A percentile compares a stretch with the other conserved stretches of the same genome.
phyloP scores from a whole-genome alignment of 2,888 invertebrate genomes.

The Camponotus fellah region DNA sequence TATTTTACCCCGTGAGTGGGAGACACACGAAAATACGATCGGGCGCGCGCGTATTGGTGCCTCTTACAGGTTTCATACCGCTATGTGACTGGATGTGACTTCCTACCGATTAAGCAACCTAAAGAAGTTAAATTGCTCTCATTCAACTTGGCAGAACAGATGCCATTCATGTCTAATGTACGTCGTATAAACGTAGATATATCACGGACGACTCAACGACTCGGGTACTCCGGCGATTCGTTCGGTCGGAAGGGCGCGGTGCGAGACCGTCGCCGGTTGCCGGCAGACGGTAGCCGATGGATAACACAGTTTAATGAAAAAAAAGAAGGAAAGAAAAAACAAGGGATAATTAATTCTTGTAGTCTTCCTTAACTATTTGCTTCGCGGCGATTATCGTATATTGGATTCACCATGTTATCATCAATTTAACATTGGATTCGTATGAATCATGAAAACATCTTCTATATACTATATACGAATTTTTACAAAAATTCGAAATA shows the following conservation, averaged over 20 bases:
- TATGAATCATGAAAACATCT: not conserved
- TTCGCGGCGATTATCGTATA: not conserved
- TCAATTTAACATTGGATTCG: not conserved
- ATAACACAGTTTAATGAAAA: not conserved
- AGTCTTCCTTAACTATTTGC: not conserved
- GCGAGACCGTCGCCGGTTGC: slow-evolving; percentile 38
- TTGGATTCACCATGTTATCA: not conserved
- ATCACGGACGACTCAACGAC: slow-evolving; percentile 84
- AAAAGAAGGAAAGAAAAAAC: not conserved
- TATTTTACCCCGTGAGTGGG: slow-evolving; percentile 11
- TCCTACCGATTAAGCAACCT: slow-evolving; percentile 86
- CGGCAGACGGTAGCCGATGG: slow-evolving; percentile 56
- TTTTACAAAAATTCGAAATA: not conserved
- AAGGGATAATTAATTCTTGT: not conserved
- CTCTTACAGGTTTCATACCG: slow-evolving; percentile 71
- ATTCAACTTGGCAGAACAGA: slow-evolving; percentile 85
- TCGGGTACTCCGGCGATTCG: slow-evolving; percentile 69
- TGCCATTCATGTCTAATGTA: slow-evolving; percentile 86
- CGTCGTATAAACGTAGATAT: slow-evolving; percentile 86
- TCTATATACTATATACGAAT: not conserved
- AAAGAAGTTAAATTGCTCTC: slow-evolving; percentile 86
- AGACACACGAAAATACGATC: slow-evolving; percentile 21
- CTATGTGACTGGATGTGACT: slow-evolving; percentile 83
- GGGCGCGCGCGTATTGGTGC: slow-evolving; percentile 72
- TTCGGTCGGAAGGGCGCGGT: slow-evolving; percentile 62